A percentile compares a stretch with the other conserved stretches of the same genome.
phyloP scores from a whole-genome alignment of 2,888 invertebrate genomes.

The Polia nebulosa region DNA sequence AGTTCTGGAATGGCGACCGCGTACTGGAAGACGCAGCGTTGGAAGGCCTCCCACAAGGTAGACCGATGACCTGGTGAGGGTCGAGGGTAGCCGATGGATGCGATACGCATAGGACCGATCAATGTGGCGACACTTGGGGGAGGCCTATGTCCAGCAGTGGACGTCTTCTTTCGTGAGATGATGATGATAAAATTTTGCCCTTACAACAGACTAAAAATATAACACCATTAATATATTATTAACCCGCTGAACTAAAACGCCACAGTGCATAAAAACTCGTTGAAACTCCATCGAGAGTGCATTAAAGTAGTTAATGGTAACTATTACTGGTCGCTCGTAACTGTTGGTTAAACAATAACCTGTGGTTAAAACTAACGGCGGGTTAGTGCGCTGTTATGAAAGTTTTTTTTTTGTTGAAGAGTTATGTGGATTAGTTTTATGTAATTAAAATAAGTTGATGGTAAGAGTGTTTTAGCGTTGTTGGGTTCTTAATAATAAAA shows the following conservation, averaged over 20 bases:
- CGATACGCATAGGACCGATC: no score
- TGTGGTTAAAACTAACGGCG: conserved; percentile 37
- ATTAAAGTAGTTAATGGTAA: conserved; percentile 49
- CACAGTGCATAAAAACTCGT: conserved; percentile 47
- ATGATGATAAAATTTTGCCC: no score
- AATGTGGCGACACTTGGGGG: no score
- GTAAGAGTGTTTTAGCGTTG: not conserved
- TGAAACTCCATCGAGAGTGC: conserved; percentile 34
- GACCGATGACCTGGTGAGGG: no score
- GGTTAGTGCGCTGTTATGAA: conserved; percentile 30
- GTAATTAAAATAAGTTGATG: conserved; percentile 11
- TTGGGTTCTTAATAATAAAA: not conserved
- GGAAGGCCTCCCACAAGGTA: no score
- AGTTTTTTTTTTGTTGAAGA: conserved; percentile 23
- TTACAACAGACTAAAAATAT: not conserved
- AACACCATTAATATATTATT: conserved; percentile 1
- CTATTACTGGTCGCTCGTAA: conserved; percentile 39
- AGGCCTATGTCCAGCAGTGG: no score
- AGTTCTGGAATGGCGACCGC: no score
- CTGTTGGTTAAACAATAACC: conserved; percentile 53
- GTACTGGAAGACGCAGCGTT: no score
- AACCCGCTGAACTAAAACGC: conserved; percentile 17
- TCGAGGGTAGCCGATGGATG: no score
- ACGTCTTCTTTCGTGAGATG: no score
- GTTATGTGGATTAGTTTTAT: conserved; percentile 10